phyloP scores from a whole-genome alignment of 2,888 invertebrate species.

The Emmelina monodactyla region DNA sequence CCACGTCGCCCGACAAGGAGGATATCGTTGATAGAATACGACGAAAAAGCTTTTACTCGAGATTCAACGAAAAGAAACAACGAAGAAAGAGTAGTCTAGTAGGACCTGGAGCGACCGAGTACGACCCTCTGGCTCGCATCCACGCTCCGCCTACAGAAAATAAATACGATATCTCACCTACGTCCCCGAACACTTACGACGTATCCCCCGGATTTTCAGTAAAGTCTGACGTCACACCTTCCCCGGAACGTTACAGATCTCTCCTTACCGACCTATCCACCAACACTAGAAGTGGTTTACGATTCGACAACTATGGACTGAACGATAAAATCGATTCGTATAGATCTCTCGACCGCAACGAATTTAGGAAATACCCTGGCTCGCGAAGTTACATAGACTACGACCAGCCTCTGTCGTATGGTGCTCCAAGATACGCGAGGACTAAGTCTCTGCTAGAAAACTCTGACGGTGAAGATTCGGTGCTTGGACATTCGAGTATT shows the following conservation, averaged over 20 bases:
- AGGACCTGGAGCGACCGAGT: conserved; percentile 67
- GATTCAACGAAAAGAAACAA: conserved; percentile 86
- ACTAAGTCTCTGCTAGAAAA: conserved; percentile 55
- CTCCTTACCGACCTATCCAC: conserved; percentile 40
- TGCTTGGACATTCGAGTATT: conserved; percentile 35
- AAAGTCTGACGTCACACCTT: conserved; percentile 46
- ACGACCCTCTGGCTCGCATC: conserved; percentile 55
- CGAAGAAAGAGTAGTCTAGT: conserved; percentile 73
- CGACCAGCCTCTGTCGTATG: conserved; percentile 45
- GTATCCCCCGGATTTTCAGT: conserved; percentile 47
- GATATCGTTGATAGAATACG: conserved; percentile 87
- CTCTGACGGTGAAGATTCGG: conserved; percentile 40
- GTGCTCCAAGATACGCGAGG: conserved; percentile 45
- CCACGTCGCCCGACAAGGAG: conserved; percentile 64
- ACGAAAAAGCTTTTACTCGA: conserved; percentile 86
- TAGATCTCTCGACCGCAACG: conserved; percentile 55
- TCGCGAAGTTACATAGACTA: conserved; percentile 48
- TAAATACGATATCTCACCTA: conserved; percentile 44
- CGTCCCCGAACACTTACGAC: conserved; percentile 41
- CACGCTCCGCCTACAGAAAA: conserved; percentile 39
- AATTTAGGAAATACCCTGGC: conserved; percentile 49
- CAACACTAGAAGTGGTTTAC: conserved; percentile 35
- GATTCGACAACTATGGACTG: conserved; percentile 43
- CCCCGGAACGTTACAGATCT: conserved; percentile 51
- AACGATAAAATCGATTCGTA: conserved; percentile 55